A percentile compares a stretch with the other conserved stretches of the same genome.
Evolutionary conservation across 2,797 vertebrate species (phyloP).

Genomic region (Pygocentrus nattereri): DNA sequence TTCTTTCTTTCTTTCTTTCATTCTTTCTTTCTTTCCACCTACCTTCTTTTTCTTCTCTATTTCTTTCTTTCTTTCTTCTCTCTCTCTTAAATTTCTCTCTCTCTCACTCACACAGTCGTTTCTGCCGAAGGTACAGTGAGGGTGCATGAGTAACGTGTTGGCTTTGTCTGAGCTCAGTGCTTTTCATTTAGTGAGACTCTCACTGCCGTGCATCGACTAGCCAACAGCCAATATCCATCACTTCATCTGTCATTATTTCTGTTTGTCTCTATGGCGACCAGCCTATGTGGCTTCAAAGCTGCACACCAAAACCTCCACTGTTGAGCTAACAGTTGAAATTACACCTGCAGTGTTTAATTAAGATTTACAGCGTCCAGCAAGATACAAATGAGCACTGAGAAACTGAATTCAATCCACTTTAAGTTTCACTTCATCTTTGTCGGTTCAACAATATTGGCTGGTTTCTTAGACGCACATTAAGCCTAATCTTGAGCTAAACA

Average conservation of each 20-base stretch:
- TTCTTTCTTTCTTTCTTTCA: not conserved
- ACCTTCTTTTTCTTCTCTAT: constrained; percentile 62
- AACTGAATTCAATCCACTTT: not conserved
- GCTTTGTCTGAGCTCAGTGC: constrained; percentile 34
- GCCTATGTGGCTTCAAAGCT: not conserved
- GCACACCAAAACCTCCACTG: not conserved
- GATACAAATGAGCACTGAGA: not conserved
- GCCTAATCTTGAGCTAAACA: too few species aligned
- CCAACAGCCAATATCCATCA: not conserved
- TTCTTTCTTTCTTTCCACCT: constrained; percentile 50
- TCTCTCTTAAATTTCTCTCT: constrained; percentile 53
- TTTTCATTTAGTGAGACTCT: not conserved
- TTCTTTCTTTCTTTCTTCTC: not conserved
- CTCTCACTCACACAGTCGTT: constrained; percentile 91
- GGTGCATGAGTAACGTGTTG: constrained; percentile 77
- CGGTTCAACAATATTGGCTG: not conserved
- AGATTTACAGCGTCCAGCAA: not conserved
- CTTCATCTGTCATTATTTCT: not conserved
- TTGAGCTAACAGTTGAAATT: not conserved
- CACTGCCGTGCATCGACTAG: not conserved
- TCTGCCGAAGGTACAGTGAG: constrained; percentile 97
- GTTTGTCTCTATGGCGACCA: not conserved
- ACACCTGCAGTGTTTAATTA: not conserved
- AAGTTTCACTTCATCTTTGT: too few species aligned
- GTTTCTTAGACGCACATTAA: not conserved